phyloP scores from a whole-genome alignment of 2,113 vertebrate species.

The Struthidea cinerea region DNA sequence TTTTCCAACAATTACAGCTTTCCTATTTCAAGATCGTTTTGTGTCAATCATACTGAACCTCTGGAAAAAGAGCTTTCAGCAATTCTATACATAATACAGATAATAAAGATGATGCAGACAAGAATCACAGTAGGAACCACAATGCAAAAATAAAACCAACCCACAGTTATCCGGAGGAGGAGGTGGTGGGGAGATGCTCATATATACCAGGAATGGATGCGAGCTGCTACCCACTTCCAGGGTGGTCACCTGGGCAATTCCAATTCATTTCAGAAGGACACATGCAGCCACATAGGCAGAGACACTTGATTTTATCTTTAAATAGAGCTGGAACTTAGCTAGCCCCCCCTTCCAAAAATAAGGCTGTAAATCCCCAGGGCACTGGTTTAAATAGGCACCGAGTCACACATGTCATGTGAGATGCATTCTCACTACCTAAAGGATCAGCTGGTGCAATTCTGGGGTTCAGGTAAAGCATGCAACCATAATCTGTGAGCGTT shows the following conservation, averaged over 20 bases:
- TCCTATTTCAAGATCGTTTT: background rate
- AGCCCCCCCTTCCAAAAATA: slow-evolving; percentile 33
- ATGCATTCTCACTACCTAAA: background rate
- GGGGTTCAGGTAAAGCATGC: background rate
- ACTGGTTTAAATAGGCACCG: background rate
- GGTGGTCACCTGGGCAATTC: background rate
- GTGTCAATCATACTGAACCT: background rate
- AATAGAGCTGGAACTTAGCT: slow-evolving; percentile 6
- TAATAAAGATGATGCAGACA: background rate
- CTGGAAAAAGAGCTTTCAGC: background rate
- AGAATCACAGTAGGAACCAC: background rate
- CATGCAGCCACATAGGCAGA: background rate
- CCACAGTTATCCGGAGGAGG: background rate
- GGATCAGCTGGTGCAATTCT: background rate
- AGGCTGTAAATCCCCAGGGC: slow-evolving; percentile 28
- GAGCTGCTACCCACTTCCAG: background rate
- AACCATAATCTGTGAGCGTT: accelerated
- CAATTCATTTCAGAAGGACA: background rate
- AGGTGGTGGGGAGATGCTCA: background rate
- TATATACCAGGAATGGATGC: background rate
- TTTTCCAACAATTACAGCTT: background rate
- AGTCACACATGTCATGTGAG: slow-evolving; percentile 13
- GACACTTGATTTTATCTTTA: background rate
- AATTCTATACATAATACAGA: background rate
- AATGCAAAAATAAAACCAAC: background rate